Evolutionary conservation across 2,113 vertebrate genomes (phyloP), one percentile per base, ranked within the genome.

Genomic region (Himantopus leucocephalus): DNA sequence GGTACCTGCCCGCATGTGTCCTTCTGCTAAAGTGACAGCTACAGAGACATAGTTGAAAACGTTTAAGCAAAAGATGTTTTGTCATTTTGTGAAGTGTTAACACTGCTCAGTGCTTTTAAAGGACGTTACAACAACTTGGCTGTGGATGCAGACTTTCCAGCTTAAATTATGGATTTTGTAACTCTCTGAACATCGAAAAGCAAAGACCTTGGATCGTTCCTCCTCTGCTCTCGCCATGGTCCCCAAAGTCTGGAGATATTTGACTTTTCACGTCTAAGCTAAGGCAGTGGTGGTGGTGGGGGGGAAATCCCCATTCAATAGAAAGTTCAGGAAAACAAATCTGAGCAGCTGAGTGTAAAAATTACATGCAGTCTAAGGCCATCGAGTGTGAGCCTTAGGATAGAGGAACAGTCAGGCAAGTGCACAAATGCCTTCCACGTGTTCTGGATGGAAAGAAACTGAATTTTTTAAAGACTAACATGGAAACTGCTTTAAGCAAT

Each of bases 401-500:
- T 64, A 94, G 64, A 93, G 94, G 50, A 94, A 97, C 52, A 92
- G 75, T 81, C 95, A 94, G 91, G 91, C 96, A 97, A 97, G 85
- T 77, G 90, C 96, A 95, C 88, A 97, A 96, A 96, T 96, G 93
- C 85, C 67, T 97, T 97, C 96, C 96, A 97, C 64, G 93, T 97
- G 96, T 94, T 90, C 74, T 76, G 80, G 64, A 86, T 94, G 89
- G 89, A 89, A 94, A 94, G 88, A 91, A 97, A 87, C 59, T 68
- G 93, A 94, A 86, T 92, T 95, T 93, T 96, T 95, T 92, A 81
- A 94, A 97, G 94, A 85, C 81, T 72, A 97, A 97, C 95, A 94
- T 82, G 93, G 96, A 97, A 95, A 97, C 64, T 59, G 95, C 96
- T 97, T 88, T 88, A 95, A 97, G 97, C 97, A 91, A 97, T 97